A percentile compares a stretch with the other conserved stretches of the same genome.
Conservation (phyloP, 2,797 vertebrate species). For the Esox masquinongy region DNA sequence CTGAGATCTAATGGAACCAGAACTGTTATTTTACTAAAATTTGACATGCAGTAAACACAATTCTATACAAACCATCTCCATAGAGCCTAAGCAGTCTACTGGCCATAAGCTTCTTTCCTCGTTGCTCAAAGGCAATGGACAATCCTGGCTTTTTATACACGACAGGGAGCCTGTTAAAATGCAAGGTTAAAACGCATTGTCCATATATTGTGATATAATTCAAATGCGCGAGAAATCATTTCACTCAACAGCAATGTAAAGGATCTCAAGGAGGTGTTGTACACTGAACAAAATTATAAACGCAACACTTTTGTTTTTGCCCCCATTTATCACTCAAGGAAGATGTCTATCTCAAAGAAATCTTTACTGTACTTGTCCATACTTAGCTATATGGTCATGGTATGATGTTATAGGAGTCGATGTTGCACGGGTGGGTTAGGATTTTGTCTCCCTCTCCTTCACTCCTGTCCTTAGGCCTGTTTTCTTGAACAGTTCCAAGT, state of each 20-base stretch:
- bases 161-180: slow-evolving; percentile 37
- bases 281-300: too few species aligned
- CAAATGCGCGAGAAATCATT: slow-evolving; percentile 57
- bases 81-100: background rate
- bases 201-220: slow-evolving; percentile 51
- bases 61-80: background rate
- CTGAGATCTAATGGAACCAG: too few species aligned
- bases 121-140: slow-evolving; percentile 32
- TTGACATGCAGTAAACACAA: background rate
- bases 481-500: too few species aligned
- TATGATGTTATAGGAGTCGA: too few species aligned
- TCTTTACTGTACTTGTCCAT: background rate
- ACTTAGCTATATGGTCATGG: background rate
- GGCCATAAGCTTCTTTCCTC: slow-evolving; percentile 11
- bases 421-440: background rate
- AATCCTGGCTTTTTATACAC: slow-evolving; percentile 33
- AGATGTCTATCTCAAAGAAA: background rate
- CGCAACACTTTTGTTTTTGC: too few species aligned
- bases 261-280: slow-evolving; percentile 38
- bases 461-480: background rate
- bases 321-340: too few species aligned
- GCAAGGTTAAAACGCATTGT: slow-evolving; percentile 41
- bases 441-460: background rate
- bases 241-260: slow-evolving; percentile 61
- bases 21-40: background rate